Percentiles rank a stretch among this genome's conserved stretches.
phyloP scores from a whole-genome alignment of 1,140 invertebrate genomes.

The Hestina assimilis region DNA sequence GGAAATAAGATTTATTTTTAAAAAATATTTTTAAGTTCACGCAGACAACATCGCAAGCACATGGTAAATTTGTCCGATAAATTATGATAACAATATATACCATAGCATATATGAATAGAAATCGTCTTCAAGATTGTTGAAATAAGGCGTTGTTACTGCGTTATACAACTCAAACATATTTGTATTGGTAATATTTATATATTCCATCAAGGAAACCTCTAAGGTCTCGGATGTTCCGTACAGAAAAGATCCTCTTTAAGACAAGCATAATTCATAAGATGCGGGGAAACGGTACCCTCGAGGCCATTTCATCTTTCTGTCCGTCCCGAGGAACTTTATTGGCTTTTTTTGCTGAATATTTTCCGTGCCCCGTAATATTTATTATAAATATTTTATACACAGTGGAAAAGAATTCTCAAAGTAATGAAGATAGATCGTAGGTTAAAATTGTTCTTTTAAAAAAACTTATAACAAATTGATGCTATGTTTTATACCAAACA shows the following conservation, averaged over 20 bases:
- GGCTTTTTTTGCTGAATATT: constrained; percentile 1
- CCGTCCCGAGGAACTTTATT: constrained; percentile 24
- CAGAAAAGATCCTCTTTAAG: constrained; percentile 4
- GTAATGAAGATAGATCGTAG: too few species aligned
- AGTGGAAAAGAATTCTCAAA: too few species aligned
- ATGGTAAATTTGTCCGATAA: too few species aligned
- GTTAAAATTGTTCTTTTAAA: too few species aligned
- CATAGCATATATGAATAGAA: too few species aligned
- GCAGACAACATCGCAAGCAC: too few species aligned
- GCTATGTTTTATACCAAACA: too few species aligned
- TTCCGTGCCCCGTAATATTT: background rate
- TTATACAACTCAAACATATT: background rate
- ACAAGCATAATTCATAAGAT: constrained; percentile 23
- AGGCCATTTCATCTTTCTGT: constrained; percentile 24
- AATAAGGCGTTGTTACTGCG: background rate
- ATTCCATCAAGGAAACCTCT: background rate
- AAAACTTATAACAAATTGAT: too few species aligned
- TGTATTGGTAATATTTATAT: constrained; percentile 1
- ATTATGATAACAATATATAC: too few species aligned
- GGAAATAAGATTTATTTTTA: too few species aligned
- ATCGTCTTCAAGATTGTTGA: background rate
- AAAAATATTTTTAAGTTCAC: too few species aligned
- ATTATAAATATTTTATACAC: background rate
- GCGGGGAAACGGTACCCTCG: constrained; percentile 1
- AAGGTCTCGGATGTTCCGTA: background rate